Base-by-base conservation (phyloP, 2,797 vertebrate species). In the Pachyuromys duprasi region DNA sequence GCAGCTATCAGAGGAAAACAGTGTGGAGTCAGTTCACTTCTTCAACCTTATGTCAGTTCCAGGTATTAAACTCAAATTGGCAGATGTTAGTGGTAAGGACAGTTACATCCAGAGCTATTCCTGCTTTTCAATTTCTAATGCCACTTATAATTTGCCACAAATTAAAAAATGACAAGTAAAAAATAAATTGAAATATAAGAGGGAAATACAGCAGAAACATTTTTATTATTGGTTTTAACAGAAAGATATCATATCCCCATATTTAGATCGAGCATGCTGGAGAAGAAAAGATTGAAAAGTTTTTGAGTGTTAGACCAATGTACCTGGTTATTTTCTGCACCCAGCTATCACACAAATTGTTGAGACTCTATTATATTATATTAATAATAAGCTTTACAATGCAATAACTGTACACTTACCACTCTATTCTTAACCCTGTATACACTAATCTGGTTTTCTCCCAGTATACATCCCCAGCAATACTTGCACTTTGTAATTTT, bases 191-290 rank as follows among this genome's bases (percentile, higher is more conserved):
- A 84, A 53, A 39, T 75, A 53, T 75, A 45, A 82, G 55, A 74
- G 63, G 79, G 17, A 90, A 94, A 84, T 78, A 20, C 87, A 82
- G 39, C 6, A 67, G 13, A 45, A 79, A 9, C 1, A 33, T n/a
- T 91, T 74, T 91, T 84, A 82, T 83, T 81, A 75, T 79, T 92
- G 89, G 13, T 67, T 26, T 76, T n/a, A 53, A 53, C 9, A 86
- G 15, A 60, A 36, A 75, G n/a, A 76, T 80, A 89, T 60, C 24
- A 36, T 8, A 83, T 84, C 76, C 17, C 6, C 84, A 55, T 72
- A 67, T 67, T 72, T 26, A 75, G 2, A 45, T 88, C 33, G 86
- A 60, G 18, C 4, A 81, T 17, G 15, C 4, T 72, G 5, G 18
- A 36, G 82, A 69, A 75, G 76, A 26, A 60, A 33, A 4, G 12